Conservation (phyloP, 2,113 vertebrate genomes). For the Erinaceus europaeus region DNA sequence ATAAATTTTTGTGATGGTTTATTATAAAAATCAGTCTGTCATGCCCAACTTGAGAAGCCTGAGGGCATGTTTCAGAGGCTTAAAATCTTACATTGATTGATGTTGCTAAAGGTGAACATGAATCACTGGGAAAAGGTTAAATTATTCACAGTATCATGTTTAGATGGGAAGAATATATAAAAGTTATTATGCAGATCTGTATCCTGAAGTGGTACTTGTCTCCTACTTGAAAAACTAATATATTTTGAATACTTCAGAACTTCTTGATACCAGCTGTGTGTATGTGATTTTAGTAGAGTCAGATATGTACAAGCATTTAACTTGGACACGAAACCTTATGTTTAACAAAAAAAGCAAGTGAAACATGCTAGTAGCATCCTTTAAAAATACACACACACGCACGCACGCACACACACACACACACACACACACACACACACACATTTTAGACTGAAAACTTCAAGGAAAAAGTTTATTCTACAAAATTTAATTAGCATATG, state of each 20-base stretch:
- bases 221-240: background rate
- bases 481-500: background rate
- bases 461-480: background rate
- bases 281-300: background rate
- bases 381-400: background rate
- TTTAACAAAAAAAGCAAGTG: background rate
- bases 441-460: background rate
- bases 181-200: background rate
- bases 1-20: background rate
- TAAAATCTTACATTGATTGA: constrained; percentile 1
- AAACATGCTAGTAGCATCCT: background rate
- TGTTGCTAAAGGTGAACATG: constrained; percentile 18
- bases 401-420: background rate
- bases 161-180: background rate
- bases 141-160: constrained; percentile 16
- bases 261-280: background rate
- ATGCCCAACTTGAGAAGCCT: background rate
- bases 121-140: constrained; percentile 53
- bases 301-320: background rate
- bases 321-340: background rate
- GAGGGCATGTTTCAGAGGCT: background rate
- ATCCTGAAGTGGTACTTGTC: background rate
- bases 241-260: constrained; percentile 9
- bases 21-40: background rate
- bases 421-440: background rate